A percentile compares a stretch with the other conserved stretches of the same genome.
These are phyloP conservation scores for Ramphastos sulfuratus DNA, from an alignment of 2,113 vertebrate genomes.

Conservation along the genomic window DNA sequence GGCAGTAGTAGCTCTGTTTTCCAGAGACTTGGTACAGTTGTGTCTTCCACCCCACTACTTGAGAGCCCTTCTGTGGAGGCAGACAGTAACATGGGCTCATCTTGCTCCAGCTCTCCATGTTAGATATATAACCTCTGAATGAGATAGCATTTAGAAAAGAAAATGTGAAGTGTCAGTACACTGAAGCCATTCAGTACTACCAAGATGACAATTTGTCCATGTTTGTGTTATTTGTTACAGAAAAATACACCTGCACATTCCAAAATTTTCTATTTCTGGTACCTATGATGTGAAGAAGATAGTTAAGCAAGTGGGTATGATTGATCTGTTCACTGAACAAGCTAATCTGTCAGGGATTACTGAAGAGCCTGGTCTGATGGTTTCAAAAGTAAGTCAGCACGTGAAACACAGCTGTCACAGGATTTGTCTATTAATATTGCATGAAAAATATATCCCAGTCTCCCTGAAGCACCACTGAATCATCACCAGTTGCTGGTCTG, in stretches of 20 bases:
- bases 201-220: not conserved
- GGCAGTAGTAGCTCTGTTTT: not conserved
- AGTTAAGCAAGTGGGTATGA: conserved; percentile 80
- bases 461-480: not conserved
- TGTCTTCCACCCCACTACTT: not conserved
- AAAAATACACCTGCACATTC: conserved; percentile 68
- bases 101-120: not conserved
- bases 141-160: not conserved
- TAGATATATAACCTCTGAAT: not conserved
- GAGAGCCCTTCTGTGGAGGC: not conserved
- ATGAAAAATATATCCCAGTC: not conserved
- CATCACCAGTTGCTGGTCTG: not conserved
- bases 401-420: not conserved
- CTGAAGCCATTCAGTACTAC: not conserved
- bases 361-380: conserved; percentile 68
- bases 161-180: not conserved
- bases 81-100: not conserved
- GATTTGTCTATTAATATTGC: not conserved
- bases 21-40: not conserved
- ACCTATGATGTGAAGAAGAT: conserved; percentile 77
- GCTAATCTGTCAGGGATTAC: conserved; percentile 84
- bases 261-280: conserved; percentile 83
- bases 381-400: conserved; percentile 81
- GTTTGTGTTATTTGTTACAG: conserved; percentile 36
- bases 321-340: conserved; percentile 76